Conservation (phyloP, 2,888 invertebrate species). For the Drosophila cracens region DNA sequence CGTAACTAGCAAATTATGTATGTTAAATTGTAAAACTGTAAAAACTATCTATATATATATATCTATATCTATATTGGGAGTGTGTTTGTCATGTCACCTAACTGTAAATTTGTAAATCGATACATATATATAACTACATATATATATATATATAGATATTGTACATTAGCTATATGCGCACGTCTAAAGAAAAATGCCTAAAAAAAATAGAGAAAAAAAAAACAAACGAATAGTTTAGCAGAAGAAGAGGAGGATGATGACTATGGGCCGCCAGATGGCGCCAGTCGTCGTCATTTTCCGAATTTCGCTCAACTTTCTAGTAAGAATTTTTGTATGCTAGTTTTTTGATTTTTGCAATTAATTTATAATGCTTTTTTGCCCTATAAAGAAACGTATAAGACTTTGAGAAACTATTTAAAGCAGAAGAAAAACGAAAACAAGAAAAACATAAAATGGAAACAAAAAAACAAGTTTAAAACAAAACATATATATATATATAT, state of each 20-base stretch:
- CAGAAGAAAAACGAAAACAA: slow-evolving; percentile 33
- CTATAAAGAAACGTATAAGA: slow-evolving; percentile 83
- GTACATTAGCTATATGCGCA: slow-evolving; percentile 62
- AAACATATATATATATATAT: slow-evolving; percentile 21
- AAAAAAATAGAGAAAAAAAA: slow-evolving; percentile 5
- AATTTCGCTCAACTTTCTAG: slow-evolving; percentile 56
- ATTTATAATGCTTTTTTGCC: slow-evolving; percentile 80
- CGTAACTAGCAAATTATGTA: slow-evolving; percentile 51
- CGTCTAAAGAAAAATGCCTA: slow-evolving; percentile 56
- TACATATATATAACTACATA: slow-evolving; percentile 19
- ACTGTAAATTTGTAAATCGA: slow-evolving; percentile 56
- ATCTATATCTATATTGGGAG: slow-evolving; percentile 32
- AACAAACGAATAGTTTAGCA: slow-evolving; percentile 22
- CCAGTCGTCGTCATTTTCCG: slow-evolving; percentile 7
- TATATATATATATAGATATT: slow-evolving; percentile 31
- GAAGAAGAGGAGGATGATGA: slow-evolving; percentile 15
- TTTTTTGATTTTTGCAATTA: slow-evolving; percentile 63
- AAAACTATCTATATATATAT: slow-evolving; percentile 31
- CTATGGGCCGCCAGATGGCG: slow-evolving; percentile 39
- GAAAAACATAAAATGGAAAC: slow-evolving; percentile 9
- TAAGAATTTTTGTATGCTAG: slow-evolving; percentile 55
- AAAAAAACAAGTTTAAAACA: slow-evolving; percentile 27
- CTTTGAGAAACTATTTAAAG: slow-evolving; percentile 77
- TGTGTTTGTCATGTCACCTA: slow-evolving; percentile 60
- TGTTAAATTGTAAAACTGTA: slow-evolving; percentile 48